Conservation (phyloP, 2,797 vertebrate species). For the Gadopsis marmoratus region DNA sequence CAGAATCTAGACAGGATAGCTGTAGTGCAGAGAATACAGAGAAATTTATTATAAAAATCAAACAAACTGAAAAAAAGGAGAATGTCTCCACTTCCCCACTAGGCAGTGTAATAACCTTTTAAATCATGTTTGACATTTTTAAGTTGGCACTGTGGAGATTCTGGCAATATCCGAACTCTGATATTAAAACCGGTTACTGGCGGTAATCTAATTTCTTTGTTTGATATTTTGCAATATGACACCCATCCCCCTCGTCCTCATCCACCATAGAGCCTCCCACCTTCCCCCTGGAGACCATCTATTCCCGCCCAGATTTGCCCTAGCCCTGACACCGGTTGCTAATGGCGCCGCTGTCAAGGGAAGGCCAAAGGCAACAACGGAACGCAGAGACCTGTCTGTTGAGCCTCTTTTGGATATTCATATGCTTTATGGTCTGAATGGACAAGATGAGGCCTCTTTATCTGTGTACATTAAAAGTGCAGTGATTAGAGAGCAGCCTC, state of each 20-base stretch:
- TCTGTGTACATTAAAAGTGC: conserved; percentile 54
- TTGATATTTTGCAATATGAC: conserved; percentile 90
- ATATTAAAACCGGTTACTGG: conserved; percentile 89
- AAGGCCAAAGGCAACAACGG: conserved; percentile 78
- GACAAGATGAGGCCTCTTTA: conserved; percentile 72
- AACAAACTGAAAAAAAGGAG: conserved; percentile 57
- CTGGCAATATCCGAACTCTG: conserved; percentile 85
- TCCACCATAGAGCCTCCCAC: conserved; percentile 71
- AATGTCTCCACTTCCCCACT: conserved; percentile 62
- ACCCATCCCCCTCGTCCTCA: conserved; percentile 81
- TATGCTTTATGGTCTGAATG: conserved; percentile 73
- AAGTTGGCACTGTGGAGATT: conserved; percentile 86
- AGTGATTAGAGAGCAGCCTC: conserved; percentile 47
- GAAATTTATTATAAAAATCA: conserved; percentile 70
- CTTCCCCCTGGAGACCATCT: conserved; percentile 79
- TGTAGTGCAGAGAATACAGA: conserved; percentile 55
- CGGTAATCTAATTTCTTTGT: conserved; percentile 91
- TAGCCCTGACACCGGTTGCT: conserved; percentile 91
- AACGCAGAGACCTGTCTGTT: conserved; percentile 83
- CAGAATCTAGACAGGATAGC: conserved; percentile 42
- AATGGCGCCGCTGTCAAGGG: conserved; percentile 87
- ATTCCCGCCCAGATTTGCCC: conserved; percentile 80
- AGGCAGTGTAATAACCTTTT: conserved; percentile 90
- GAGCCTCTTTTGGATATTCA: conserved; percentile 86
- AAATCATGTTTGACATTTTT: conserved; percentile 94